phyloP scores from a whole-genome alignment of 37 sponge, comb jelly and placozoan species.

The Aphrocallistes beatrix region DNA sequence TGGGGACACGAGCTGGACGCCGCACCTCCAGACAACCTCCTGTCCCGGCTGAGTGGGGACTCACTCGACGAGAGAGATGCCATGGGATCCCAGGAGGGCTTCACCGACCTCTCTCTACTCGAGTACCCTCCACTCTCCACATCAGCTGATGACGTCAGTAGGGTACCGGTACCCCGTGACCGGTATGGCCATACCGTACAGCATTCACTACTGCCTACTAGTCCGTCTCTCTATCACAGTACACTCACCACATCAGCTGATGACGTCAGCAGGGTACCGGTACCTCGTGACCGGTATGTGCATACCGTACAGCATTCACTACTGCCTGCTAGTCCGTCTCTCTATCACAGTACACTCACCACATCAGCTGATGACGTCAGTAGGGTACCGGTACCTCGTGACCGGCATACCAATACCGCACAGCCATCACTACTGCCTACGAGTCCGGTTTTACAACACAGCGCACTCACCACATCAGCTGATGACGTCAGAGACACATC shows the following conservation, averaged over 20 bases:
- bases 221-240: neutral
- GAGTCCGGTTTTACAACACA: too few relatives aligned
- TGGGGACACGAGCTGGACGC: too few relatives aligned
- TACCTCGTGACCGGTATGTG: too few relatives aligned
- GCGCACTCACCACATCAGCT: neutral
- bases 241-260: neutral
- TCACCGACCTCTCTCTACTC: neutral
- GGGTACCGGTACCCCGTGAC: neutral
- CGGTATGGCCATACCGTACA: neutral
- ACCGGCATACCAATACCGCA: neutral
- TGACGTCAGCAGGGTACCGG: too few relatives aligned
- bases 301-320: too few relatives aligned
- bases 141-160: neutral
- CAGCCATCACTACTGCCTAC: too few relatives aligned
- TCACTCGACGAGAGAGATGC: neutral
- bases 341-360: neutral
- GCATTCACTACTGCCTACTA: too few relatives aligned
- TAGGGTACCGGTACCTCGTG: neutral
- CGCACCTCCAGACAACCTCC: neutral
- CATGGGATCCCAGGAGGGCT: too few relatives aligned
- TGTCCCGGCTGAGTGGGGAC: neutral
- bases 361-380: neutral
- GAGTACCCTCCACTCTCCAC: neutral
- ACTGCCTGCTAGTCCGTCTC: neutral
- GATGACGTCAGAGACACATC: neutral